These are phyloP conservation scores for Thunnus thynnus DNA, from an alignment of 2,113 vertebrate genomes.

Conservation along the genomic window DNA sequence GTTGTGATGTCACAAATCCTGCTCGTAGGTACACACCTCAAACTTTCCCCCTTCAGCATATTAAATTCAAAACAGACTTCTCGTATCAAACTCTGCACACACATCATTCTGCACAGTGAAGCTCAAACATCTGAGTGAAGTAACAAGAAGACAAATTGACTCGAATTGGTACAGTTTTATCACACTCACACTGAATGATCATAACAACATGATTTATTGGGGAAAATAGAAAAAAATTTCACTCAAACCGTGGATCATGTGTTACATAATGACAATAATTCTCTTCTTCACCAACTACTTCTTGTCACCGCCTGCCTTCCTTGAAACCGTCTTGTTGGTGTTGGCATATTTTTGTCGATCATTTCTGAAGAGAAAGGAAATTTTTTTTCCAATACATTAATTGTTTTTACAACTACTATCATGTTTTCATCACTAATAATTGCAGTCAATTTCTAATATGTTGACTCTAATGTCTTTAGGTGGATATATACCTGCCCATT, in stretches of 20 bases:
- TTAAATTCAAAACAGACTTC: too few species aligned
- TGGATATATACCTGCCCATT: conserved; percentile 83
- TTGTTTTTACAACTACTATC: not conserved
- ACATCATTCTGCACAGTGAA: too few species aligned
- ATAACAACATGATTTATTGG: conserved; percentile 49
- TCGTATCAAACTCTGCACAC: too few species aligned
- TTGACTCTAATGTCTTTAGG: too few species aligned
- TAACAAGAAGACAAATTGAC: too few species aligned
- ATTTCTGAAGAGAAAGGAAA: conserved; percentile 78
- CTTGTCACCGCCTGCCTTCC: conserved; percentile 77
- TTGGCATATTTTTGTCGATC: conserved; percentile 86
- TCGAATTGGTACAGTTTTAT: too few species aligned
- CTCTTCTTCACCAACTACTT: conserved; percentile 60
- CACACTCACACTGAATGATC: conserved; percentile 18
- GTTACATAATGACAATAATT: not conserved
- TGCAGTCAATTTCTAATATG: not conserved
- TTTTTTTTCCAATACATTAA: not conserved
- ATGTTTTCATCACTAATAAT: too few species aligned
- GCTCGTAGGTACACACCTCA: too few species aligned
- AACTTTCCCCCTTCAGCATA: too few species aligned
- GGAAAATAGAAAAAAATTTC: conserved; percentile 16
- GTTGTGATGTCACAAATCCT: too few species aligned
- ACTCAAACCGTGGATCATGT: conserved; percentile 35
- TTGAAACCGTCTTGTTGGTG: conserved; percentile 83
- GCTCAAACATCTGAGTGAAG: too few species aligned